Conservation (phyloP, 2,888 invertebrate species). For the Trissoscelio sp. region DNA sequence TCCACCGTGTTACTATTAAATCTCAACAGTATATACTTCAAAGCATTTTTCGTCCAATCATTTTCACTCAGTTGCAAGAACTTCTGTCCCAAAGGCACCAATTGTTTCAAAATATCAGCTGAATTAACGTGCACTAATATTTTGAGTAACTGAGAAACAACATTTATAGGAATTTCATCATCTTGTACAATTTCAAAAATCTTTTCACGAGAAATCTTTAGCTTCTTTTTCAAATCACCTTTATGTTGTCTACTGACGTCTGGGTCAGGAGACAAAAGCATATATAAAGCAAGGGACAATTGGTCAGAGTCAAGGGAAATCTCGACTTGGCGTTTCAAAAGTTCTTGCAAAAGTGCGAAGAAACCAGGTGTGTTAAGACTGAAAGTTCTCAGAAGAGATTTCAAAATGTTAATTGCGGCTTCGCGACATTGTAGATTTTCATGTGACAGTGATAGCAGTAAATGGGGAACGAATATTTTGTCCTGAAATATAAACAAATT, state of each 20-base stretch:
- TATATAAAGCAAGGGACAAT: constrained; percentile 86
- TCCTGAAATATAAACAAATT: constrained; percentile 69
- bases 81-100: constrained; percentile 78
- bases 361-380: constrained; percentile 78
- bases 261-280: constrained; percentile 85
- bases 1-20: constrained; percentile 85
- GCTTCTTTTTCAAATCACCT: constrained; percentile 67
- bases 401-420: constrained; percentile 85
- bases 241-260: constrained; percentile 79
- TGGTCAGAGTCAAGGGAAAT: constrained; percentile 88
- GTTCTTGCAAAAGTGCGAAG: constrained; percentile 82
- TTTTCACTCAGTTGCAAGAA: constrained; percentile 79
- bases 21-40: constrained; percentile 85
- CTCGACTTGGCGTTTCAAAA: constrained; percentile 85
- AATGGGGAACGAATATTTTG: constrained; percentile 82
- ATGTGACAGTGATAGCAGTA: constrained; percentile 86
- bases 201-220: constrained; percentile 73
- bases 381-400: constrained; percentile 82
- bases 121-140: constrained; percentile 84
- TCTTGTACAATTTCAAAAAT: constrained; percentile 81
- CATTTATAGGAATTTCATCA: constrained; percentile 83
- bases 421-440: constrained; percentile 85
- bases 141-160: constrained; percentile 84
- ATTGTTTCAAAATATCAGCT: constrained; percentile 82
- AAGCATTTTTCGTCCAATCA: constrained; percentile 84